Base-by-base conservation (phyloP, 1,140 invertebrate genomes). In the Drosophila nebulosa region DNA sequence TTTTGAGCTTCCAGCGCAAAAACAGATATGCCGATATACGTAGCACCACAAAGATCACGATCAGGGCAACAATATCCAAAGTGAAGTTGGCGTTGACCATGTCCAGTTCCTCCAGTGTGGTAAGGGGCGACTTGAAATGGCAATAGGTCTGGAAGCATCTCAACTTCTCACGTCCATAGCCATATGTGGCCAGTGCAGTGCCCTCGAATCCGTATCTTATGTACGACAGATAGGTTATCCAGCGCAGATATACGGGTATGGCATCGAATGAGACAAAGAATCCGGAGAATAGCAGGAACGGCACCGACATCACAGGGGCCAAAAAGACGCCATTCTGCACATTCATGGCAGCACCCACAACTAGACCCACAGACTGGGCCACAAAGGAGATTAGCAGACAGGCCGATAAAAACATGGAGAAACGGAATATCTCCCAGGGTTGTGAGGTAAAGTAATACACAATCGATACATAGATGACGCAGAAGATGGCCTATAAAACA, bases 261-360 rank as follows among this genome's bases (percentile, higher is more conserved):
- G 97, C 97, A 85, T 98, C 97, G 91, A 99, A 98, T 66, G 97
- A 98, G 16, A 99, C 98, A 92, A 99, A 99, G 94, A 99, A 99
- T 9, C 98, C 98, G 56, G 96, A 97, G 93, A 98, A 99, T 10
- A 99, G 92, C 10, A 99, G 93, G 92, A 99, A 97, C 18, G 97
- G 98, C 65, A 98, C 98, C 1, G 97, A 97, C 95, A 97, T 97
- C 4, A 99, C 97, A 1, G 98, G 98, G 7, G 97, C 98, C 50
- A 99, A 92, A 92, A 99, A 99, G 46, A 99, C 98, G 14, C 98
- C 98, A 89, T 98, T 98, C 93, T 96, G 95, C 10, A 98, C 96
- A 76, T 97, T 97, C 94, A 98, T 97, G 4, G 97, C 97, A 22
- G 98, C 98, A 35, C 98, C 98, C 4, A 99, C 97, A 0, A 99